Evolutionary conservation across 2,888 invertebrate species (phyloP).

Genomic region (Harmothoe impar): DNA sequence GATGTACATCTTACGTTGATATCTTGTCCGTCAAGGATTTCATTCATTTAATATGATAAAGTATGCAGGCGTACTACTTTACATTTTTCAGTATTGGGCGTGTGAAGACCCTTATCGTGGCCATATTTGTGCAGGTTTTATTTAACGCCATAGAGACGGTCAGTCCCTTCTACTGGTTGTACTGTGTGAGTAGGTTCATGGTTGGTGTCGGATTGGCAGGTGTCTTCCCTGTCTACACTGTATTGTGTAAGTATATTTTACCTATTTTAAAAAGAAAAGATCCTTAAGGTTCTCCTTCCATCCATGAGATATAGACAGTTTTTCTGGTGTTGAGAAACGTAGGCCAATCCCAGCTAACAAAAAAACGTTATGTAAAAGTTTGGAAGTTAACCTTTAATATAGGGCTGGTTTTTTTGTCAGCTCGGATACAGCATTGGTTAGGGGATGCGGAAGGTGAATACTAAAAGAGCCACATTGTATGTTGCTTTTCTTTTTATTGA

Average conservation of each 20-base stretch:
- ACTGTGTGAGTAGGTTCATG: conserved; percentile 9
- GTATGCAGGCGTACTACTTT: not conserved
- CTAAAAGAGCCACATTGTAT: not conserved
- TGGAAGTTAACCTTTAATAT: too few species aligned
- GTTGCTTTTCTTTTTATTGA: not conserved
- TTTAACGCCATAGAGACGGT: not conserved
- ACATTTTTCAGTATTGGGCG: not conserved
- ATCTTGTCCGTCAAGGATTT: too few species aligned
- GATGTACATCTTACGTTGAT: too few species aligned
- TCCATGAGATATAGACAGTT: too few species aligned
- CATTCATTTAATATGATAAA: too few species aligned
- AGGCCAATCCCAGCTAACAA: too few species aligned
- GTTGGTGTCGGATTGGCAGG: not conserved
- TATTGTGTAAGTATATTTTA: not conserved
- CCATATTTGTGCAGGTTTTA: not conserved
- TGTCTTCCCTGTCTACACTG: not conserved
- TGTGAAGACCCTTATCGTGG: not conserved
- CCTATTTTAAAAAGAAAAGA: not conserved
- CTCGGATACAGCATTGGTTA: too few species aligned
- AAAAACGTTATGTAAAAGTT: too few species aligned
- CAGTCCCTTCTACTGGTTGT: conserved; percentile 1
- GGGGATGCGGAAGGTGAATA: not conserved
- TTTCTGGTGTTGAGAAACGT: not conserved
- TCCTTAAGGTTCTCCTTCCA: not conserved
- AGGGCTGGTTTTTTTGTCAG: too few species aligned